Base-by-base conservation (phyloP, 2,888 invertebrate species). In the Polia nebulosa region DNA sequence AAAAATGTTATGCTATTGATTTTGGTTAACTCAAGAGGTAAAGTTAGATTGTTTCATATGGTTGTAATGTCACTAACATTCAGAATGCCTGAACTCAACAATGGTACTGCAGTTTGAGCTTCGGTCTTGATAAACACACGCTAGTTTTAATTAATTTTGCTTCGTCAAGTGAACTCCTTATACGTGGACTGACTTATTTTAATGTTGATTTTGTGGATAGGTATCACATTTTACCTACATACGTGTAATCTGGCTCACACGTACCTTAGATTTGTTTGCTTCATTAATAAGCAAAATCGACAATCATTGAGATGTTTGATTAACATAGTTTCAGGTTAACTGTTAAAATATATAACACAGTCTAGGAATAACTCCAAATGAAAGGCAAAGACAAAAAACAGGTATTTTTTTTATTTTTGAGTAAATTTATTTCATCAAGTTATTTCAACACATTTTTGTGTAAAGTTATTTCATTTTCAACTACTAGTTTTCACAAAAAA, bases 141-240 rank as follows among this genome's bases (percentile, higher is more conserved):
- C 15, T 53, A 72, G 49, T 72, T 72, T 72, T 20, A 34, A 72
- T 72, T 49, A 59, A 39, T 17, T 41, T 59, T n/a, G 15, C 22
- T 68, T 2, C 27, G 1, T 15, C 34, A 49, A 20, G 72, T 25
- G 32, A n/a, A n/a, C n/a, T n/a, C n/a, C n/a, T n/a, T n/a, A n/a
- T n/a, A n/a, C n/a, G n/a, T n/a, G n/a, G n/a, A n/a, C n/a, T n/a
- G n/a, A n/a, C n/a, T n/a, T n/a, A n/a, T 27, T n/a, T 66, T 58
- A n/a, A n/a, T 6, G 20, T 25, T n/a, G 3, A 34, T 34, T 53
- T 22, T 20, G 29, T 20, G 27, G 17, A 11, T 15, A 27, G 32
- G 1, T 7, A 7, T 34, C 22, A 13, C 17, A 22, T 69, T 55
- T 41, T 20, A n/a, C n/a, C n/a, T 20, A 66, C n/a, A 0, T 29